These are phyloP conservation scores for Plotosus lineatus DNA, from an alignment of 2,113 vertebrate genomes.

Conservation along the genomic window DNA sequence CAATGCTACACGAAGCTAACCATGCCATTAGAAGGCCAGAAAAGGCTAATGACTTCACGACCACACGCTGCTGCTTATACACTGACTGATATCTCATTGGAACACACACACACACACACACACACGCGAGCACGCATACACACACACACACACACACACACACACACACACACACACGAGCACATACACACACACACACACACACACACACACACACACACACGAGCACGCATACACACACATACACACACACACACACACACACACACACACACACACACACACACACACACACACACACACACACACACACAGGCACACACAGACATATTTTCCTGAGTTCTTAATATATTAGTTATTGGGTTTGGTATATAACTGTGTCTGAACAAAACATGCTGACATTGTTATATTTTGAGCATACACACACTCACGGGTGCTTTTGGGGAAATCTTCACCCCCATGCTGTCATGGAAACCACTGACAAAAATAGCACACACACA, in stretches of 20 bases:
- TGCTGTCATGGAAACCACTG: conserved; percentile 49
- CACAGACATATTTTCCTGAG: not conserved
- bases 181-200: not conserved
- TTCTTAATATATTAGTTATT: not conserved
- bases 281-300: not conserved
- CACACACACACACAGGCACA: not conserved
- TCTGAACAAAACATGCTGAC: not conserved
- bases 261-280: conserved; percentile 10
- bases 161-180: not conserved
- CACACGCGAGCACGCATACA: not conserved
- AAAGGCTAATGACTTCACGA: conserved; percentile 49
- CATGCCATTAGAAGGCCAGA: conserved; percentile 45
- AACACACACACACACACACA: conserved; percentile 18
- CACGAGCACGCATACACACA: not conserved
- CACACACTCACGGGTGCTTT: conserved; percentile 31
- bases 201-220: conserved; percentile 13
- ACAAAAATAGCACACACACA: conserved; percentile 39
- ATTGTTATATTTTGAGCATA: conserved; percentile 4
- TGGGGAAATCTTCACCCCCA: conserved; percentile 19
- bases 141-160: conserved; percentile 22
- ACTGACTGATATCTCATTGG: not conserved
- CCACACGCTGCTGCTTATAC: conserved; percentile 18
- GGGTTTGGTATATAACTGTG: not conserved
- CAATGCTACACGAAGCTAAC: conserved; percentile 50
- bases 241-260: conserved; percentile 5